These are phyloP conservation scores for Rhinogobius similis DNA, from an alignment of 2,113 vertebrate genomes.

Conservation along the genomic window DNA sequence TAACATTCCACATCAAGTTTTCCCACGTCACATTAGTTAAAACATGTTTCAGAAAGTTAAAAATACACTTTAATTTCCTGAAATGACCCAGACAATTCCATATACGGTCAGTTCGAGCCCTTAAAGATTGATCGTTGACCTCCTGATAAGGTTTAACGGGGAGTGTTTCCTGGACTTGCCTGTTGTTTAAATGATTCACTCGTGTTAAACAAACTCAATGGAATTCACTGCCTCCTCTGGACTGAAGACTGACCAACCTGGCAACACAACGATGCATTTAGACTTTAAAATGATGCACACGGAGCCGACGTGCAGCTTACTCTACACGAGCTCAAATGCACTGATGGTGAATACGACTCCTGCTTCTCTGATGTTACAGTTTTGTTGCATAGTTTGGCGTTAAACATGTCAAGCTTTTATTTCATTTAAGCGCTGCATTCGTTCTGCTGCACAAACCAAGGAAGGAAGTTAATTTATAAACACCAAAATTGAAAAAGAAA, in stretches of 20 bases:
- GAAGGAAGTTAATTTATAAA: no score
- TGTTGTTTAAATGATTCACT: conserved; percentile 31
- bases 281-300: not conserved
- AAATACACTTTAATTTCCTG: not conserved
- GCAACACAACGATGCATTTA: not conserved
- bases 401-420: no score
- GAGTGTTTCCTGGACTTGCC: not conserved
- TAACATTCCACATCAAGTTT: not conserved
- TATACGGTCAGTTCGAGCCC: not conserved
- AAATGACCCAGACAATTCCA: not conserved
- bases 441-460: no score
- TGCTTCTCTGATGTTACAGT: no score
- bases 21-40: not conserved
- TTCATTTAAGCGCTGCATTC: no score
- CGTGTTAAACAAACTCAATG: conserved; percentile 25
- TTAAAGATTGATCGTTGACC: not conserved
- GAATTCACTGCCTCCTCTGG: conserved; percentile 23
- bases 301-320: not conserved
- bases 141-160: not conserved
- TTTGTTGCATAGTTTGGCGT: no score
- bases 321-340: no score
- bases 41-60: not conserved
- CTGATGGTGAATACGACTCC: no score
- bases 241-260: not conserved
- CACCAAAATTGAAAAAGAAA: no score